phyloP scores from a whole-genome alignment of 2,797 vertebrate species.

The Pangasius macronema region DNA sequence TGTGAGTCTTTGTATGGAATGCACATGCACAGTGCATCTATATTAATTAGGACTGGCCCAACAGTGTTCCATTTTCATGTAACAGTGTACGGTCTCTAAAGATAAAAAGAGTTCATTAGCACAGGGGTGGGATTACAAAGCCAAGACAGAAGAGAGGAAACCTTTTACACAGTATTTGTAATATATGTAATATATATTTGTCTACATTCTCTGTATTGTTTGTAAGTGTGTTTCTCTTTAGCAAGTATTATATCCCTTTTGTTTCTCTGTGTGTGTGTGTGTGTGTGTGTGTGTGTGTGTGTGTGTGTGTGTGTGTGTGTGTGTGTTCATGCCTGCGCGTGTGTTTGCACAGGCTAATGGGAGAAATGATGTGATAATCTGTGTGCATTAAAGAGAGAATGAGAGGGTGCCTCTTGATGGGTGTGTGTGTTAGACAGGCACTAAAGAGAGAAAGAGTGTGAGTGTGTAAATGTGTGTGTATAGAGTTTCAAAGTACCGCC shows the following conservation, averaged over 20 bases:
- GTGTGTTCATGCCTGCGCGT: background rate
- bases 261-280: background rate
- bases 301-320: slow-evolving; percentile 7
- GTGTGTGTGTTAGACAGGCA: slow-evolving; percentile 42
- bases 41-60: slow-evolving; percentile 47
- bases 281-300: background rate
- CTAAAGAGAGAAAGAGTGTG: slow-evolving; percentile 26
- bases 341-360: slow-evolving; percentile 22
- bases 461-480: slow-evolving; percentile 44
- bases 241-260: background rate
- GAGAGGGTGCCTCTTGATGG: slow-evolving; percentile 33
- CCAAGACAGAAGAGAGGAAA: background rate
- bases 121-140: slow-evolving; percentile 12
- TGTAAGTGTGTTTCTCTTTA: background rate
- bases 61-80: slow-evolving; percentile 3
- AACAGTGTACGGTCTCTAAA: slow-evolving; percentile 17
- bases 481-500: slow-evolving; percentile 67
- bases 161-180: background rate
- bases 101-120: slow-evolving; percentile 15
- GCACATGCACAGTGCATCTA: slow-evolving; percentile 33
- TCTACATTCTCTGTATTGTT: background rate
- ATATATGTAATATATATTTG: slow-evolving; percentile 7
- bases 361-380: slow-evolving; percentile 42
- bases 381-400: slow-evolving; percentile 34
- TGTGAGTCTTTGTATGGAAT: slow-evolving; percentile 41